Evolutionary conservation across 2,888 invertebrate genomes (phyloP).

Genomic region (Phragmatobia fuliginosa): DNA sequence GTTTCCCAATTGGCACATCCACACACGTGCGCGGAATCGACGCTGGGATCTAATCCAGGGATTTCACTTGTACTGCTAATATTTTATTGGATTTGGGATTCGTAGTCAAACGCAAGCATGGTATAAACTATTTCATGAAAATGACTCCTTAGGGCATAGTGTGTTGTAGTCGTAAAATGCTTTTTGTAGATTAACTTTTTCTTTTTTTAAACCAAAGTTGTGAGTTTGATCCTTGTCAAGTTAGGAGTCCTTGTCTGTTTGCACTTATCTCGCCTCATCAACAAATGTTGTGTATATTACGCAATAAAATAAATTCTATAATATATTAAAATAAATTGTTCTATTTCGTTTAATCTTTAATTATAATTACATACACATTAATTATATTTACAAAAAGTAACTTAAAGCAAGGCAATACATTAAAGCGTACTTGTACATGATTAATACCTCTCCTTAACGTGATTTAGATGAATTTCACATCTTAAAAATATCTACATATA

Average conservation of each 20-base stretch:
- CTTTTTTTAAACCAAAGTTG: background rate
- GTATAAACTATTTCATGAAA: slow-evolving; percentile 11
- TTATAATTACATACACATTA: too few species aligned
- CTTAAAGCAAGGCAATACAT: too few species aligned
- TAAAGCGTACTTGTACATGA: too few species aligned
- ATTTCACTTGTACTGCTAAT: slow-evolving; percentile 43
- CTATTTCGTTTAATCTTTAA: background rate
- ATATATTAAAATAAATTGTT: background rate
- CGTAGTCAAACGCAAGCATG: background rate
- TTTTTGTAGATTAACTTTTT: background rate
- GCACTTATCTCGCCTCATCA: background rate
- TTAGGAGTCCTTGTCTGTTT: background rate
- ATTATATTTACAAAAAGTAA: too few species aligned
- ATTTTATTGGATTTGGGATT: slow-evolving; percentile 48
- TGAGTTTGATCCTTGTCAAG: background rate
- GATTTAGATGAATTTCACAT: background rate
- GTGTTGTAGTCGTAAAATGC: background rate
- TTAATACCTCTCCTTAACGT: too few species aligned
- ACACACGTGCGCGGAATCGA: slow-evolving; percentile 73
- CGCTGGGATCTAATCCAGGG: slow-evolving; percentile 51
- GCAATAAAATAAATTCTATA: too few species aligned
- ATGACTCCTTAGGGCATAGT: background rate
- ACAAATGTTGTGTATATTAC: background rate
- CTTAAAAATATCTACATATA: background rate
- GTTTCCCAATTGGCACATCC: slow-evolving; percentile 75